Percentiles rank a stretch among this genome's conserved stretches.
Evolutionary conservation across 92 coral and sea anemone species (phyloP).

Genomic region (Porites divaricata): DNA sequence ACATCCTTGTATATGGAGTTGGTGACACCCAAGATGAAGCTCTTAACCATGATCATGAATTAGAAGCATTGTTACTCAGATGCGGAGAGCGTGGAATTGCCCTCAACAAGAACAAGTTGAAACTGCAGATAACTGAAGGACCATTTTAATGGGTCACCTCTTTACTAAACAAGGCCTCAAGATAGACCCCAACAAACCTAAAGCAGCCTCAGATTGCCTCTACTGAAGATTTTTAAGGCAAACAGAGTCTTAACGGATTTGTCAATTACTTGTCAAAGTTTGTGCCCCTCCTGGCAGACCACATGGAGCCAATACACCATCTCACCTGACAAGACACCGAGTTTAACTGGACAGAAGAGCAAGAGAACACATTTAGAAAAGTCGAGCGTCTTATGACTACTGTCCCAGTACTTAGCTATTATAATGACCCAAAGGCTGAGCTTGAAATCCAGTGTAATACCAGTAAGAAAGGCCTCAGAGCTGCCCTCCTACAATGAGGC

Average conservation of each 20-base stretch:
- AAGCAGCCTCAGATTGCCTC: slow-evolving; percentile 57
- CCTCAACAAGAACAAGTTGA: slow-evolving; percentile 45
- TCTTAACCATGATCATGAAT: slow-evolving; percentile 35
- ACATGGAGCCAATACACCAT: slow-evolving; percentile 4
- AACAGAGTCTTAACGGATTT: slow-evolving; percentile 54
- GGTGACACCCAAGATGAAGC: slow-evolving; percentile 49
- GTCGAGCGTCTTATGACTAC: slow-evolving; percentile 44
- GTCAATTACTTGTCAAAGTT: slow-evolving; percentile 51
- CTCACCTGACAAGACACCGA: slow-evolving; percentile 9
- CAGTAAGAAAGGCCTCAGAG: slow-evolving; percentile 56
- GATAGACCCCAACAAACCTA: slow-evolving; percentile 54
- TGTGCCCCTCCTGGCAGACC: neutral
- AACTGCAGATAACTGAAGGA: slow-evolving; percentile 37
- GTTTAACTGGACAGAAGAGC: slow-evolving; percentile 33
- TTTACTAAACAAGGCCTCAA: slow-evolving; percentile 43
- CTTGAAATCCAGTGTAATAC: slow-evolving; percentile 59
- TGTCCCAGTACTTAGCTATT: slow-evolving; percentile 51
- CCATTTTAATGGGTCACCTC: slow-evolving; percentile 62
- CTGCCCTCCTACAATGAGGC: slow-evolving; percentile 53
- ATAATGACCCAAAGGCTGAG: slow-evolving; percentile 30
- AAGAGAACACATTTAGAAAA: slow-evolving; percentile 34
- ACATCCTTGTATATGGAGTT: slow-evolving; percentile 57
- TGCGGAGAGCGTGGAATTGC: slow-evolving; percentile 59
- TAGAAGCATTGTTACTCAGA: slow-evolving; percentile 43
- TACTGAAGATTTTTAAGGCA: slow-evolving; percentile 47